Evolutionary conservation across 1,140 invertebrate species (phyloP).

Genomic region (Bathynomus jamesi): DNA sequence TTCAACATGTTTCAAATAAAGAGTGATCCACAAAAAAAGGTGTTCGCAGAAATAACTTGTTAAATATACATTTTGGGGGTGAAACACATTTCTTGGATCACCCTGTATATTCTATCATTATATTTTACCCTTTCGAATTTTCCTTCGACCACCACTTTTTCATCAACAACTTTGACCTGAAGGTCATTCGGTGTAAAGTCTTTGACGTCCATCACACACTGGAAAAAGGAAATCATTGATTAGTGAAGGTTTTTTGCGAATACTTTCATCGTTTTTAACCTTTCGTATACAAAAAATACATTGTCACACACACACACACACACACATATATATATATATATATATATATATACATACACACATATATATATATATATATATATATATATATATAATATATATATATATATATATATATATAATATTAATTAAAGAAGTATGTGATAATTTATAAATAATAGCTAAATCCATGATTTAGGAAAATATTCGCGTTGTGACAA

Average conservation of each 20-base stretch:
- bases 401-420: background rate
- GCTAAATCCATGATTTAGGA: too few species aligned
- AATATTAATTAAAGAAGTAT: background rate
- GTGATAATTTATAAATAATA: background rate
- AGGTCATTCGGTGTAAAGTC: constrained; percentile 79
- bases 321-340: background rate
- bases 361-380: background rate
- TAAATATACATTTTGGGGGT: too few species aligned
- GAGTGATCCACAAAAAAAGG: too few species aligned
- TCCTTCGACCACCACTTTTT: constrained; percentile 55
- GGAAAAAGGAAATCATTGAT: background rate
- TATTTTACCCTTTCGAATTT: constrained; percentile 70
- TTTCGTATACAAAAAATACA: background rate
- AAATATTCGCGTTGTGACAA: too few species aligned
- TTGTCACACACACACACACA: background rate
- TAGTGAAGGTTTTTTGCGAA: background rate
- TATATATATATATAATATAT: background rate
- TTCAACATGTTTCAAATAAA: too few species aligned
- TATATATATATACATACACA: background rate
- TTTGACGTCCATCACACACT: constrained; percentile 69
- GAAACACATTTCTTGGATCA: too few species aligned
- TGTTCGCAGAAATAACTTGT: too few species aligned
- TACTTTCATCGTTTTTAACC: background rate
- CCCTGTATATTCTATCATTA: too few species aligned
- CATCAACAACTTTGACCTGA: constrained; percentile 67